Conservation (phyloP, 2,113 vertebrate genomes). For the Aegypius monachus region DNA sequence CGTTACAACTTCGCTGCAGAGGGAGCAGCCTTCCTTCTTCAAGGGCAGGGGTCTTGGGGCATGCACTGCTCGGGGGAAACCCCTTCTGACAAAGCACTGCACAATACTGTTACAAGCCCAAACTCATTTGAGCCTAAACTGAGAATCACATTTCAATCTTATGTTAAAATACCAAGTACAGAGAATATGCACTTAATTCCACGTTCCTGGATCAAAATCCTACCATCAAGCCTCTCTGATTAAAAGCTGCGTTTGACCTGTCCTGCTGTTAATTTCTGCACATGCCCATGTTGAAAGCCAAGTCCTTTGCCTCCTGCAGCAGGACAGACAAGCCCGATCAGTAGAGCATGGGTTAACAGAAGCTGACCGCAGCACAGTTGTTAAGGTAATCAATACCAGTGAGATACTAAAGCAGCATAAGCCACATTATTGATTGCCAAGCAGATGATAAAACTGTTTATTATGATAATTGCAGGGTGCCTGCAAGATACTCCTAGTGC, state of each 20-base stretch:
- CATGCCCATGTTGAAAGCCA: background rate
- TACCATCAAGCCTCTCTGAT: background rate
- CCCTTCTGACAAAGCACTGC: background rate
- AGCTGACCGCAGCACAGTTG: slow-evolving; percentile 86
- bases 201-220: background rate
- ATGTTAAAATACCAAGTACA: background rate
- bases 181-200: background rate
- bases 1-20: rapidly evolving
- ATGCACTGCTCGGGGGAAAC: rapidly evolving
- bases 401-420: slow-evolving; percentile 97
- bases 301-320: background rate
- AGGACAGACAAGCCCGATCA: background rate
- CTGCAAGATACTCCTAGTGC: slow-evolving; percentile 68
- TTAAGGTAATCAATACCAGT: slow-evolving; percentile 94
- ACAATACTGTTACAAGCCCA: background rate
- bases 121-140: background rate
- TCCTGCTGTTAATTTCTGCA: background rate
- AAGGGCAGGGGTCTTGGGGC: rapidly evolving
- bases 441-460: slow-evolving; percentile 97
- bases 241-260: background rate
- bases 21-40: background rate
- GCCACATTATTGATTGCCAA: slow-evolving; percentile 91
- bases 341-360: slow-evolving; percentile 77
- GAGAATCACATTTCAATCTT: background rate
- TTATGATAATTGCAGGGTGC: slow-evolving; percentile 83